Evolutionary conservation across 2,113 vertebrate genomes (phyloP).

Genomic region (Cromileptes altivelis): DNA sequence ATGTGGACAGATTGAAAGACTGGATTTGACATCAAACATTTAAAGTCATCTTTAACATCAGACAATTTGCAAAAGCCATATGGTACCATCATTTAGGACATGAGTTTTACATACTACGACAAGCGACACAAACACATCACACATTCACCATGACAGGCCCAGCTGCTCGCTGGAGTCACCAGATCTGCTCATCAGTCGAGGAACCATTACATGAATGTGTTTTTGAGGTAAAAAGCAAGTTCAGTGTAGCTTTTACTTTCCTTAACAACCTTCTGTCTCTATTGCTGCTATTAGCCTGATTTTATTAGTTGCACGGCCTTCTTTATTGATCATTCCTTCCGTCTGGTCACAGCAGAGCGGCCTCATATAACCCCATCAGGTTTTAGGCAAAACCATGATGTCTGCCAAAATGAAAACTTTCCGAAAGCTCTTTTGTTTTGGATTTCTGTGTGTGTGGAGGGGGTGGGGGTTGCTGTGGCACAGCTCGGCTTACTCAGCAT

Average conservation of each 20-base stretch:
- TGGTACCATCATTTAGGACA: neutral
- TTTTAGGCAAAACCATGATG: neutral
- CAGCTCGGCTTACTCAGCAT: conserved; percentile 38
- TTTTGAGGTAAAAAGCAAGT: conserved; percentile 29
- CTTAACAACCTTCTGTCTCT: neutral
- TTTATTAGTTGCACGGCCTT: neutral
- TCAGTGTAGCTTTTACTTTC: conserved; percentile 26
- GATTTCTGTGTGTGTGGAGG: neutral
- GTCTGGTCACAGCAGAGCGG: neutral
- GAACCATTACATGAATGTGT: neutral
- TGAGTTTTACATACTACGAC: neutral
- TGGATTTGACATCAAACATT: neutral
- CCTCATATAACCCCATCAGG: neutral
- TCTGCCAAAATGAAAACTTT: conserved; percentile 28
- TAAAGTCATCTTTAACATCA: too few relatives aligned
- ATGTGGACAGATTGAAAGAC: neutral
- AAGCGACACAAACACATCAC: neutral
- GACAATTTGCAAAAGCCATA: neutral
- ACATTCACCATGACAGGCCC: neutral
- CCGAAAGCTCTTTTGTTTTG: conserved; percentile 21
- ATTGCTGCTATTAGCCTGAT: neutral
- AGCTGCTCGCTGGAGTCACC: conserved; percentile 9
- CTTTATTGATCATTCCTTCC: conserved; percentile 3
- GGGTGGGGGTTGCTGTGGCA: conserved; percentile 17
- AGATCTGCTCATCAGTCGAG: conserved; percentile 3